Evolutionary conservation across 2,113 vertebrate genomes (phyloP), one percentile per base, ranked within the genome.

Genomic region (Daboia siamensis): DNA sequence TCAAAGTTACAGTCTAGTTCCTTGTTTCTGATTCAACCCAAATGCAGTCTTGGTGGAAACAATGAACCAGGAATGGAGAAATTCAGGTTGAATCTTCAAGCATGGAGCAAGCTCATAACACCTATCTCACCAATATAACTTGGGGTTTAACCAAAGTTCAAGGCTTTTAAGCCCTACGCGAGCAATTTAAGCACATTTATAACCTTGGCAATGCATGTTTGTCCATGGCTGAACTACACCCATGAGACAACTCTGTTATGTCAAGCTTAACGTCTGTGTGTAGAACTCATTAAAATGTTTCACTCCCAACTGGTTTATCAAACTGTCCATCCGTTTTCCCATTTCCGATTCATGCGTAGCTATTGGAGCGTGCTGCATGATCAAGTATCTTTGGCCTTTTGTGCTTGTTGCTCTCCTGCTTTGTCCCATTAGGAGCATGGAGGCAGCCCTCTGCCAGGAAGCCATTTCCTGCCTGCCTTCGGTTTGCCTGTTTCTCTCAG

Each of bases 251-350:
- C 23, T 57, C 46, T n/a, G 20, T 51, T 21, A 12, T 21, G 46
- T 26, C 80, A 23, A 33, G 64, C 26, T 57, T 59, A 91, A 92
- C 92, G 80, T 90, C 12, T 52, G 48, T 95, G 90, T 93, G 64
- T 87, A 91, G 94, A 90, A 90, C 39, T 7, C 86, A 93, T 39
- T 80, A 12, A 24, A 55, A 80, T 39, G 6, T 85, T 17, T 86
- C 93, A 92, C 85, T 84, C 61, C 3, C 33, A 46, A 88, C 26
- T 91, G 39, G 7, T n/a, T 93, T n/a, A 11, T 48, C 69, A 93
- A 93, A 5, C 86, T 69, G 84, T 52, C 44, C 90, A 17, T 9
- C 17, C 24, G 12, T 46, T 33, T 11, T 90, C n/a, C 92, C 13
- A 91, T 90, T 89, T 92, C 88, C 80, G 6, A 55, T 39, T 88